These are phyloP conservation scores for Macrobrachium rosenbergii DNA, from an alignment of 1,140 invertebrate genomes.

Conservation along the genomic window DNA sequence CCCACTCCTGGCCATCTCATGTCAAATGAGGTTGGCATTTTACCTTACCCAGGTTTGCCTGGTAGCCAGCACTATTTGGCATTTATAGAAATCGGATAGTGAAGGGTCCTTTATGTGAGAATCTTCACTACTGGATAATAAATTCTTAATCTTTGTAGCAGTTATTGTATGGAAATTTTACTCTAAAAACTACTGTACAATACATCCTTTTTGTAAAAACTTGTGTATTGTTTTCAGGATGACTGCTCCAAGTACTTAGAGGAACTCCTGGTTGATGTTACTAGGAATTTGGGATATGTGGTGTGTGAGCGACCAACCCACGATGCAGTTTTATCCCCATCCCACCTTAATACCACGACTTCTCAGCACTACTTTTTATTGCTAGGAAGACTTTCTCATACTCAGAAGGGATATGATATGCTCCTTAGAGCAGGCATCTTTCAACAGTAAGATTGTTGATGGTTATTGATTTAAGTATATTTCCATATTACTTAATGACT, in stretches of 20 bases:
- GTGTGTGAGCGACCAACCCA: conserved; percentile 81
- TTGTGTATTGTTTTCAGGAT: conserved; percentile 69
- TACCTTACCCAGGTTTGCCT: too few relatives aligned
- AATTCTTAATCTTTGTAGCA: too few relatives aligned
- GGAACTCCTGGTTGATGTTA: conserved; percentile 86
- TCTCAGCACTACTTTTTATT: conserved; percentile 95
- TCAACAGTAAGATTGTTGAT: conserved; percentile 75
- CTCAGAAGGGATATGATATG: conserved; percentile 78
- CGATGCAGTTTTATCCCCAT: conserved; percentile 90
- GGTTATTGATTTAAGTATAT: background rate
- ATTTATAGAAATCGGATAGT: too few relatives aligned
- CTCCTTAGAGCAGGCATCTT: conserved; percentile 84
- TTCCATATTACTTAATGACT: background rate
- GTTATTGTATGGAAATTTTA: too few relatives aligned
- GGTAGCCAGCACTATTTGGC: too few relatives aligned
- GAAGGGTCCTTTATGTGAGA: too few relatives aligned
- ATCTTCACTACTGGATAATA: too few relatives aligned
- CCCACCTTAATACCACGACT: conserved; percentile 86
- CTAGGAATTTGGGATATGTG: conserved; percentile 81
- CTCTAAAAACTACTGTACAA: too few relatives aligned
- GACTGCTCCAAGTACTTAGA: conserved; percentile 76
- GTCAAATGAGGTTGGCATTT: too few relatives aligned
- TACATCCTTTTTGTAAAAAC: background rate
- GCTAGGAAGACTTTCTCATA: conserved; percentile 86
- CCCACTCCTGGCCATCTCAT: too few relatives aligned